These are phyloP conservation scores for Eurytemora carolleeae DNA, from an alignment of 1,140 invertebrate genomes.

Conservation along the genomic window DNA sequence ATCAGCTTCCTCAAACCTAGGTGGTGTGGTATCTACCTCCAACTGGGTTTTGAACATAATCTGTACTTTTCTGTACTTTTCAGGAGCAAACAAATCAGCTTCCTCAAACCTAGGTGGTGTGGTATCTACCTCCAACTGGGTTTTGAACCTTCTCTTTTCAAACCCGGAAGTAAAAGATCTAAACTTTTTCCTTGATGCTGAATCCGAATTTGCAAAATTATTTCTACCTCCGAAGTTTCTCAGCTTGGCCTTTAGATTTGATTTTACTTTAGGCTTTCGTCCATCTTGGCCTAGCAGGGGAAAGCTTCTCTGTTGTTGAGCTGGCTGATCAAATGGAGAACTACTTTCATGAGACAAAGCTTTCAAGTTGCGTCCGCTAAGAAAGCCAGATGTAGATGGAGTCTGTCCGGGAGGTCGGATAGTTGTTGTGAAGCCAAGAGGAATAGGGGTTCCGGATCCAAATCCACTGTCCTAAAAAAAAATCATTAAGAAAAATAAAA, in stretches of 20 bases:
- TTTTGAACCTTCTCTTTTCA: neutral
- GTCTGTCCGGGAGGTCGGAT: neutral
- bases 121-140: neutral
- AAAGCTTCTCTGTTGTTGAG: too few species aligned
- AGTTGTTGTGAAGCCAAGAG: neutral
- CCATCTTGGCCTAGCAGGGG: neutral
- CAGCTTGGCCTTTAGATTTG: neutral
- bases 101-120: neutral
- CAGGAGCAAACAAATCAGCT: too few species aligned
- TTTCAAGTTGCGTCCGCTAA: neutral
- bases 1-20: neutral
- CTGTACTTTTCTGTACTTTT: too few species aligned
- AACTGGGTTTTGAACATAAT: neutral
- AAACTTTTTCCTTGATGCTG: neutral
- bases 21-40: neutral
- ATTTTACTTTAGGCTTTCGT: constrained; percentile 7
- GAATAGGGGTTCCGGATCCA: neutral
- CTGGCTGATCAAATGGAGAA: too few species aligned
- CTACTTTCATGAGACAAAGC: too few species aligned
- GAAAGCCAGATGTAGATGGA: neutral
- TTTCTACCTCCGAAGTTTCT: neutral
- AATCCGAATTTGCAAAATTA: neutral
- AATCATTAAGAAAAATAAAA: too few species aligned
- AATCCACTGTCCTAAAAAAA: neutral
- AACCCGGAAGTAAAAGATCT: neutral